Evolutionary conservation across 2,113 vertebrate species (phyloP).

Genomic region (Neotragus moschatus): DNA sequence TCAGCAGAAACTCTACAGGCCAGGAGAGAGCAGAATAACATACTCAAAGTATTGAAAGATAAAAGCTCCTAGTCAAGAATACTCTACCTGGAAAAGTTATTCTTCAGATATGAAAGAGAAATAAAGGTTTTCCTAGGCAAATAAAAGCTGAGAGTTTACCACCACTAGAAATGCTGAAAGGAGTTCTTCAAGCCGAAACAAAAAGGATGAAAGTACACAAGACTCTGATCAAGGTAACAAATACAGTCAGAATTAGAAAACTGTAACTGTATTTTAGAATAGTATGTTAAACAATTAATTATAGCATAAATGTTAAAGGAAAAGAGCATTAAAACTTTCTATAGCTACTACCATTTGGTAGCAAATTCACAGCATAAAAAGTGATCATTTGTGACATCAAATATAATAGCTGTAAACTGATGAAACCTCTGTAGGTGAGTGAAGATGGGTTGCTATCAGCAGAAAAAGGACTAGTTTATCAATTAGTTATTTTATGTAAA

Average conservation of each 20-base stretch:
- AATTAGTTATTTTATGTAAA: neutral
- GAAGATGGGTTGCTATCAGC: neutral
- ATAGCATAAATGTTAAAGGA: neutral
- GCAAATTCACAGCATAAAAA: neutral
- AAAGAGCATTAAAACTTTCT: neutral
- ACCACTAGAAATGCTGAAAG: neutral
- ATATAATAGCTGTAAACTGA: neutral
- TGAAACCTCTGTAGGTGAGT: neutral
- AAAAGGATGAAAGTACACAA: neutral
- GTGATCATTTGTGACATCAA: neutral
- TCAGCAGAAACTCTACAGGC: neutral
- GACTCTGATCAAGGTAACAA: neutral
- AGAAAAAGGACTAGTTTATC: neutral
- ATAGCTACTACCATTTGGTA: neutral
- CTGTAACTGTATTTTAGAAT: neutral
- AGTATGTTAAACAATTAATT: neutral
- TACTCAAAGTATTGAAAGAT: neutral
- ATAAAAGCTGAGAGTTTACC: neutral
- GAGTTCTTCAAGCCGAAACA: neutral
- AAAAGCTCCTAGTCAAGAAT: neutral
- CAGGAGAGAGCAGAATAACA: neutral
- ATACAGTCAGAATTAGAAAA: neutral
- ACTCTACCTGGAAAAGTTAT: neutral
- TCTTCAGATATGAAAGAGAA: neutral
- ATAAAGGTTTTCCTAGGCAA: neutral